A percentile compares a stretch with the other conserved stretches of the same genome.
These are phyloP conservation scores for Cosmia trapezina DNA, from an alignment of 2,888 invertebrate species.

Conservation along the genomic window DNA sequence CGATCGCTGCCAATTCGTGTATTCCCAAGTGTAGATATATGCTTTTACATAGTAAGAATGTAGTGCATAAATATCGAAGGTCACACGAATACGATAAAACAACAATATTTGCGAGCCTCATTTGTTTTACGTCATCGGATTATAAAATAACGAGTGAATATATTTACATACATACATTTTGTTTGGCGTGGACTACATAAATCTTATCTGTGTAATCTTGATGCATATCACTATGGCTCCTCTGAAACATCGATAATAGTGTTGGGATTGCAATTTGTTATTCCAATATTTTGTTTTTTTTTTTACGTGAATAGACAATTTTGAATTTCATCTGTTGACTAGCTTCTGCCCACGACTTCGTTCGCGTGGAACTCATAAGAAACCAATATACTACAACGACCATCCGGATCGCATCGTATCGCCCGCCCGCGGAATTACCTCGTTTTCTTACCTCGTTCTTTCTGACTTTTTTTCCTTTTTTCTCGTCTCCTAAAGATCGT, in stretches of 20 bases:
- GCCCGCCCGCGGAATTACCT: neutral
- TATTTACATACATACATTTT: slow-evolving; percentile 38
- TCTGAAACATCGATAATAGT: slow-evolving; percentile 29
- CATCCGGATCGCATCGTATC: neutral
- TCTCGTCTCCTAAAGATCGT: neutral
- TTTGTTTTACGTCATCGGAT: slow-evolving; percentile 57
- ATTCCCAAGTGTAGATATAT: slow-evolving; percentile 10
- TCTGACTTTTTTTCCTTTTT: neutral
- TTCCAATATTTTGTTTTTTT: neutral
- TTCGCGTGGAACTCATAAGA: neutral
- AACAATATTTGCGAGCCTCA: slow-evolving; percentile 34
- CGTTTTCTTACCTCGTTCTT: neutral
- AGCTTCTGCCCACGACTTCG: neutral
- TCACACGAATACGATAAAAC: slow-evolving; percentile 33
- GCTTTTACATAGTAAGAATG: slow-evolving; percentile 26
- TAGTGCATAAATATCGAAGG: slow-evolving; percentile 34
- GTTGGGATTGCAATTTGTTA: slow-evolving; percentile 20
- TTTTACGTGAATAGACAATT: neutral
- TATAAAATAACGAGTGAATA: slow-evolving; percentile 46
- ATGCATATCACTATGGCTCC: slow-evolving; percentile 30
- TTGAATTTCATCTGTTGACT: neutral
- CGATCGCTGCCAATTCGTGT: slow-evolving; percentile 1
- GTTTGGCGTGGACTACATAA: slow-evolving; percentile 37
- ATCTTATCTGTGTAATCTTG: slow-evolving; percentile 49
- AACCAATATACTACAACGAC: neutral